These are phyloP conservation scores for Setophaga petechia DNA, from an alignment of 2,113 vertebrate genomes.

Conservation along the genomic window DNA sequence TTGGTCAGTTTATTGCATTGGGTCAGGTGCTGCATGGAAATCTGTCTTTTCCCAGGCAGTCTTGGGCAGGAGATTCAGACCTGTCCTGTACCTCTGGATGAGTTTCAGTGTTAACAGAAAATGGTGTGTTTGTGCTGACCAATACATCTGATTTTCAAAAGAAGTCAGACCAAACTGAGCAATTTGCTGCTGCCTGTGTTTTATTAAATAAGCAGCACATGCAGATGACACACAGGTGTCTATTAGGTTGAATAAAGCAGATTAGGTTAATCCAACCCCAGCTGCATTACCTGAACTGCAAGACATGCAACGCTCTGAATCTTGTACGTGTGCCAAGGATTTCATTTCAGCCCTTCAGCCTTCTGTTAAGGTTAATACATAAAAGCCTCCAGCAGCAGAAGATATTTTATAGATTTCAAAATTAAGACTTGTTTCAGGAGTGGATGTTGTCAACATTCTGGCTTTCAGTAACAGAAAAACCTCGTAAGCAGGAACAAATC, in stretches of 20 bases:
- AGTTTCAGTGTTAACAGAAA: neutral
- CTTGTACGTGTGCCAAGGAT: neutral
- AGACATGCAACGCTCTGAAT: neutral
- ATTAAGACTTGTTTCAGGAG: conserved; percentile 10
- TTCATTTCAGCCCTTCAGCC: neutral
- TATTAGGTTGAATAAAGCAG: neutral
- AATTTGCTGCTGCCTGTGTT: neutral
- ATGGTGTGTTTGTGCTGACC: neutral
- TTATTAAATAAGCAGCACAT: neutral
- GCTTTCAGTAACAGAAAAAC: neutral
- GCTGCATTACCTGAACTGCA: conserved; percentile 3
- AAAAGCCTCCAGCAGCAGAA: neutral
- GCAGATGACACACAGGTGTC: neutral
- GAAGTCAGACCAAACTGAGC: neutral
- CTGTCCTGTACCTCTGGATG: neutral
- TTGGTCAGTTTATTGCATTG: too few species aligned
- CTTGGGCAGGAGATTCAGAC: accelerated
- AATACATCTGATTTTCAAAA: neutral
- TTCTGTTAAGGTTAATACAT: neutral
- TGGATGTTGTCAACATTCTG: neutral
- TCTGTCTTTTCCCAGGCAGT: neutral
- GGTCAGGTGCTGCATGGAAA: neutral
- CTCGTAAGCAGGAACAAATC: neutral
- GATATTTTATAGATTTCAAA: neutral
- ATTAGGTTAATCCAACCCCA: neutral